phyloP scores from a whole-genome alignment of 2,888 invertebrate genomes.

The Patella depressa region DNA sequence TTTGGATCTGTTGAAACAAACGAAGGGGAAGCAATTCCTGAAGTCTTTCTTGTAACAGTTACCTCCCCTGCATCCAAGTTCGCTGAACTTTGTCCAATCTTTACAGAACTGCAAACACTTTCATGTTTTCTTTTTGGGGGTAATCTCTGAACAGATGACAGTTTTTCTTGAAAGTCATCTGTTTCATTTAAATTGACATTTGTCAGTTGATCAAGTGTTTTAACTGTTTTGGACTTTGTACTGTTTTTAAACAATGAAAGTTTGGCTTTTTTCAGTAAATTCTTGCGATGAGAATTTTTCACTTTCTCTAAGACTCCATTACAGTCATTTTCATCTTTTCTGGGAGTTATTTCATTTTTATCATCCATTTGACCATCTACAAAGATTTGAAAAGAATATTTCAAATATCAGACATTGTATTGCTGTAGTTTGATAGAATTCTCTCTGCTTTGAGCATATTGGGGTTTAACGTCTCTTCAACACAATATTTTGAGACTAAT shows the following conservation, averaged over 20 bases:
- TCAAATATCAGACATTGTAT: no score
- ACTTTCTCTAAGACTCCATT: background rate
- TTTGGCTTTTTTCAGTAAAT: constrained; percentile 21
- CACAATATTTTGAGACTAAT: no score
- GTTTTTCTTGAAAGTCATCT: constrained; percentile 38
- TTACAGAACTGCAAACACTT: background rate
- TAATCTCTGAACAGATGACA: background rate
- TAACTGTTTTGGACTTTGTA: background rate
- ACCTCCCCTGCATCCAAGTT: background rate
- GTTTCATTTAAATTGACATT: constrained; percentile 39
- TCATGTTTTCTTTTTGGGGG: background rate
- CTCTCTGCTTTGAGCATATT: no score
- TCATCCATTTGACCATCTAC: no score
- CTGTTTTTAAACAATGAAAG: constrained; percentile 30
- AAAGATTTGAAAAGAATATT: no score
- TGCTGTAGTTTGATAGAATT: no score
- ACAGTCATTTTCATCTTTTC: background rate
- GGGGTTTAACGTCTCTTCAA: no score
- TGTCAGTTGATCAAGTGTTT: background rate
- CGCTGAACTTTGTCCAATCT: background rate
- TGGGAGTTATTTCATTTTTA: background rate
- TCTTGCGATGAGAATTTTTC: background rate
- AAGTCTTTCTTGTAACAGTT: background rate
- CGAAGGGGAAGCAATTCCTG: background rate
- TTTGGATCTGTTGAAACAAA: background rate